These are phyloP conservation scores for Hyalella azteca DNA, from an alignment of 2,888 invertebrate genomes.

Conservation along the genomic window DNA sequence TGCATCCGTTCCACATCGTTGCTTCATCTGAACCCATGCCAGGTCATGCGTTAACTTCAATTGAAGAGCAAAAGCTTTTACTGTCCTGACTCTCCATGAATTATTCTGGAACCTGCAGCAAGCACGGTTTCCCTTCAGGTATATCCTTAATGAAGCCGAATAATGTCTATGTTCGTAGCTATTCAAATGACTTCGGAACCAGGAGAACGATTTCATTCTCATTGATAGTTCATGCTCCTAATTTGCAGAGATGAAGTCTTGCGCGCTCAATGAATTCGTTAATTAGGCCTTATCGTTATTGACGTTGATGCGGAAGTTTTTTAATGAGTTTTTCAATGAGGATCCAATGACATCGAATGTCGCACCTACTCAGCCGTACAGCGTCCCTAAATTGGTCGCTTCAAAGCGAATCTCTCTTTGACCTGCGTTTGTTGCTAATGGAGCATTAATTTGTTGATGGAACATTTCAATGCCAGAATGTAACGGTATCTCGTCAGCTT, in stretches of 20 bases:
- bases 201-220: too few species aligned
- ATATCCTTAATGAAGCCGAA: not conserved
- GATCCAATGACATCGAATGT: not conserved
- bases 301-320: slow-evolving; percentile 14
- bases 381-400: not conserved
- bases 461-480: too few species aligned
- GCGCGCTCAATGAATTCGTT: not conserved
- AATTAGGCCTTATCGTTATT: slow-evolving; percentile 11
- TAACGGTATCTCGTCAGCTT: too few species aligned
- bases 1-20: too few species aligned
- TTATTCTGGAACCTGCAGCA: not conserved
- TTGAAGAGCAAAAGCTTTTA: not conserved
- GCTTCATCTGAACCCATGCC: too few species aligned
- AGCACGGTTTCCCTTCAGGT: not conserved
- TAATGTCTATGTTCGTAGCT: not conserved
- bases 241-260: not conserved
- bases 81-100: not conserved
- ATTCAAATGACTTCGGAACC: not conserved
- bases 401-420: not conserved
- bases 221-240: not conserved
- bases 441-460: too few species aligned
- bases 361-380: not conserved
- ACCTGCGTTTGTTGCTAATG: not conserved
- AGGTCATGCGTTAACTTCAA: not conserved
- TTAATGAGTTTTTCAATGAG: slow-evolving; percentile 24